These are phyloP conservation scores for Cuculus canorus DNA, from an alignment of 2,797 vertebrate genomes.

Conservation along the genomic window DNA sequence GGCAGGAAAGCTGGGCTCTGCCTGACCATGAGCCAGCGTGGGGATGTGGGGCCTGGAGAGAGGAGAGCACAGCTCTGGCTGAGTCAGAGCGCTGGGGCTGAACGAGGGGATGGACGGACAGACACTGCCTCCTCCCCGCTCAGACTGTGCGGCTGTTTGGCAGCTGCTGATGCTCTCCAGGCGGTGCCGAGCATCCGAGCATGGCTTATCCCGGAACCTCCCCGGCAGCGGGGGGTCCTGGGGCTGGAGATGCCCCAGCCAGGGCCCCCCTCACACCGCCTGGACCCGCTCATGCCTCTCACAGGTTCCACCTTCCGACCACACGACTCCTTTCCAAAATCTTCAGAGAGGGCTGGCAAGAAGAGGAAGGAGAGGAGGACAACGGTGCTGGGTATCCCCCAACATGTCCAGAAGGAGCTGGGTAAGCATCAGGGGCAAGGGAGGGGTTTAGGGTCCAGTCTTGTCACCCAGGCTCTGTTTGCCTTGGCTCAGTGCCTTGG, in stretches of 20 bases:
- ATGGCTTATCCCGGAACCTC: fast-evolving
- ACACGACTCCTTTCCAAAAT: conserved; percentile 78
- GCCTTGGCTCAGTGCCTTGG: fast-evolving
- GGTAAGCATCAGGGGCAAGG: conserved; percentile 61
- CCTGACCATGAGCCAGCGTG: fast-evolving
- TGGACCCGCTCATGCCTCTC: fast-evolving
- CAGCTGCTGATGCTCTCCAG: not conserved
- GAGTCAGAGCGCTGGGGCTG: not conserved
- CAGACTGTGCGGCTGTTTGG: not conserved
- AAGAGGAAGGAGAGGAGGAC: conserved; percentile 88
- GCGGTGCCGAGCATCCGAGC: not conserved
- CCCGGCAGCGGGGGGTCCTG: fast-evolving
- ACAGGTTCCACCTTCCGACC: conserved; percentile 83
- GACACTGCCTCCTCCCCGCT: not conserved
- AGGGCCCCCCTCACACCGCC: fast-evolving
- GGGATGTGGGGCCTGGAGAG: not conserved
- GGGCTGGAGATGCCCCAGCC: not conserved
- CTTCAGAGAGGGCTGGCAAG: conserved; percentile 77
- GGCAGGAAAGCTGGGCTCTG: not conserved
- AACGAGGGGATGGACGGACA: not conserved
- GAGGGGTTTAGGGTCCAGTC: not conserved
- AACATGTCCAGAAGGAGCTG: conserved; percentile 94
- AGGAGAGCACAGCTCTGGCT: not conserved
- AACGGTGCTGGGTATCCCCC: conserved; percentile 94
- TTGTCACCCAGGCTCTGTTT: not conserved